Evolutionary conservation across 1,140 invertebrate species (phyloP).

Genomic region (Euwallacea fornicatus): DNA sequence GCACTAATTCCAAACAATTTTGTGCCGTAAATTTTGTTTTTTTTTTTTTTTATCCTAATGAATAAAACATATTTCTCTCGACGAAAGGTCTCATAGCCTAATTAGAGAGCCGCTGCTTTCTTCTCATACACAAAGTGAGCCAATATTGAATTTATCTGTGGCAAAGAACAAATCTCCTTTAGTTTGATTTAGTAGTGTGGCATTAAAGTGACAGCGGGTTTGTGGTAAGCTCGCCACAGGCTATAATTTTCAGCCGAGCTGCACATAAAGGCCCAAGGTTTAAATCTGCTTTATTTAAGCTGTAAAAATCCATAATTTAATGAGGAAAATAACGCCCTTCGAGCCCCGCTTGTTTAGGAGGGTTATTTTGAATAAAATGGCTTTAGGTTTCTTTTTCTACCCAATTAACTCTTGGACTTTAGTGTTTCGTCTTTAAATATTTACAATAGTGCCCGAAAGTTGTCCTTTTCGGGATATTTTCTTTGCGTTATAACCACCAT

Average conservation of each 20-base stretch:
- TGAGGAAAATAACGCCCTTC: conserved; percentile 20
- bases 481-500: too few relatives aligned
- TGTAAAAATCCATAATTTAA: conserved; percentile 34
- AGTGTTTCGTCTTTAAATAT: neutral
- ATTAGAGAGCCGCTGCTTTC: neutral
- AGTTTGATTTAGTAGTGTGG: conserved; percentile 50
- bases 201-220: conserved; percentile 51
- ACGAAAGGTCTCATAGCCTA: neutral
- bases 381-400: conserved; percentile 1
- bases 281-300: conserved; percentile 32
- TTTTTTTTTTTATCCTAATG: too few relatives aligned
- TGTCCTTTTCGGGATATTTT: too few relatives aligned
- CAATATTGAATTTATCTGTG: conserved; percentile 44
- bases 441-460: neutral
- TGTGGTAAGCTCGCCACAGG: conserved; percentile 43
- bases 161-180: conserved; percentile 41
- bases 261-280: conserved; percentile 29
- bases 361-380: conserved; percentile 12
- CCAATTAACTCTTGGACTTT: conserved; percentile 6
- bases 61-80: too few relatives aligned
- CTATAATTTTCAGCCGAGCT: conserved; percentile 46
- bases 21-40: too few relatives aligned
- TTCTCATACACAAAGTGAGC: neutral
- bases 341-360: conserved; percentile 6
- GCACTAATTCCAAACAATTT: too few relatives aligned